A percentile compares a stretch with the other conserved stretches of the same genome.
phyloP scores from a whole-genome alignment of 2,113 vertebrate species.

The Pterocles burchelli region DNA sequence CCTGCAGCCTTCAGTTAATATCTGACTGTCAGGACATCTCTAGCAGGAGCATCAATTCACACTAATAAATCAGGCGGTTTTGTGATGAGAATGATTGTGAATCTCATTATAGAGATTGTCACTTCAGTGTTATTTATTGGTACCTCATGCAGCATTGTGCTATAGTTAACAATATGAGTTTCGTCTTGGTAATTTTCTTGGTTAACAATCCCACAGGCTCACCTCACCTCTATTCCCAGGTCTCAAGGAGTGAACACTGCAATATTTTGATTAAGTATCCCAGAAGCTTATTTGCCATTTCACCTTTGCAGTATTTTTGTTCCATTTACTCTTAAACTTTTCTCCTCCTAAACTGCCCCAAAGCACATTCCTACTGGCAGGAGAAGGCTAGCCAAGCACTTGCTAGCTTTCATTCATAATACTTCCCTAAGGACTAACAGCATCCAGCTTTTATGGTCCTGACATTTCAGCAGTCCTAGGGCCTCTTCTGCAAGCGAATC shows the following conservation, averaged over 20 bases:
- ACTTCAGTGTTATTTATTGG: neutral
- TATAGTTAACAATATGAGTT: neutral
- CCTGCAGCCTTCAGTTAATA: constrained; percentile 13
- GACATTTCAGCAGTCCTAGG: neutral
- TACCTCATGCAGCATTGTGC: neutral
- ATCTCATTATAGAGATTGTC: neutral
- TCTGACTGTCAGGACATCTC: constrained; percentile 3
- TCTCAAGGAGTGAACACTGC: neutral
- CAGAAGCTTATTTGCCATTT: neutral
- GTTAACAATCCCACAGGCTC: neutral
- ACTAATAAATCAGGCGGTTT: neutral
- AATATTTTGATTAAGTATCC: neutral
- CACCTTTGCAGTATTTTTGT: neutral
- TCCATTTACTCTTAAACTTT: neutral
- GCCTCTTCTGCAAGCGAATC: rapidly evolving
- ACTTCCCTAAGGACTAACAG: neutral
- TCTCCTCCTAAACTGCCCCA: neutral
- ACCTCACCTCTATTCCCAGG: neutral
- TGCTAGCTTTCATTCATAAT: neutral
- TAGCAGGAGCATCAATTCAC: neutral
- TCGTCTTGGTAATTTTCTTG: neutral
- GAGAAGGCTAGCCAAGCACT: neutral
- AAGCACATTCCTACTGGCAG: neutral
- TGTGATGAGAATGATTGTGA: neutral
- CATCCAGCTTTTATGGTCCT: neutral